phyloP scores from a whole-genome alignment of 2,888 invertebrate species.

The Lobophora halterata region DNA sequence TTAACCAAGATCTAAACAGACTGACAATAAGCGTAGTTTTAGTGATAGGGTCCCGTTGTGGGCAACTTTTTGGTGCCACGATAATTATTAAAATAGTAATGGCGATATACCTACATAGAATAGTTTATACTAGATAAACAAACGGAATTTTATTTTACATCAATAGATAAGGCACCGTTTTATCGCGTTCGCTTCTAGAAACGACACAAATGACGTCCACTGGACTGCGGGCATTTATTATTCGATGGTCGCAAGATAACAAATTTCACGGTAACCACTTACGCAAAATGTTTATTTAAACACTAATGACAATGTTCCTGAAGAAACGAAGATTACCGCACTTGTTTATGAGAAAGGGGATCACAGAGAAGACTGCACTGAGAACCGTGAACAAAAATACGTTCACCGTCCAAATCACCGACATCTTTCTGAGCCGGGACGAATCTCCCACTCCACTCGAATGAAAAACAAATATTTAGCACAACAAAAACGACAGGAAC shows the following conservation, averaged over 20 bases:
- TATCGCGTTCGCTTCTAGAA: conserved; percentile 23
- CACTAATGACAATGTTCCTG: conserved; percentile 55
- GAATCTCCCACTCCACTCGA: conserved; percentile 27
- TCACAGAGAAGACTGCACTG: conserved; percentile 41
- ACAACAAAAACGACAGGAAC: conserved; percentile 47
- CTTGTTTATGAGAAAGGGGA: conserved; percentile 47
- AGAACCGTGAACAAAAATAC: conserved; percentile 42
- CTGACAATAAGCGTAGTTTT: too few relatives aligned
- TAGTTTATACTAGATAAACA: conserved; percentile 14
- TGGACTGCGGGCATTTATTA: conserved; percentile 17
- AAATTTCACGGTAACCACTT: conserved; percentile 22
- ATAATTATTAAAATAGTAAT: too few relatives aligned
- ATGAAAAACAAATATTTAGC: conserved; percentile 34
- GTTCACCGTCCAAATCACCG: conserved; percentile 43
- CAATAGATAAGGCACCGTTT: conserved; percentile 5
- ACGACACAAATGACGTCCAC: conserved; percentile 15
- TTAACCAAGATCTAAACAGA: too few relatives aligned
- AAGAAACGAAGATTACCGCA: conserved; percentile 50
- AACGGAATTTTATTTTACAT: conserved; percentile 1
- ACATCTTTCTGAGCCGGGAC: conserved; percentile 41
- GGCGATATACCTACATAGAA: too few relatives aligned
- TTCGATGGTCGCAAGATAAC: conserved; percentile 19
- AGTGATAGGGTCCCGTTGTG: too few relatives aligned
- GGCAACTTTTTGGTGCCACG: too few relatives aligned
- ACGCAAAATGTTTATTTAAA: conserved; percentile 33